Evolutionary conservation across 30 jellyfish, hydroid and myxozoan genomes (phyloP).

Genomic region (Euphysa ruthae): DNA sequence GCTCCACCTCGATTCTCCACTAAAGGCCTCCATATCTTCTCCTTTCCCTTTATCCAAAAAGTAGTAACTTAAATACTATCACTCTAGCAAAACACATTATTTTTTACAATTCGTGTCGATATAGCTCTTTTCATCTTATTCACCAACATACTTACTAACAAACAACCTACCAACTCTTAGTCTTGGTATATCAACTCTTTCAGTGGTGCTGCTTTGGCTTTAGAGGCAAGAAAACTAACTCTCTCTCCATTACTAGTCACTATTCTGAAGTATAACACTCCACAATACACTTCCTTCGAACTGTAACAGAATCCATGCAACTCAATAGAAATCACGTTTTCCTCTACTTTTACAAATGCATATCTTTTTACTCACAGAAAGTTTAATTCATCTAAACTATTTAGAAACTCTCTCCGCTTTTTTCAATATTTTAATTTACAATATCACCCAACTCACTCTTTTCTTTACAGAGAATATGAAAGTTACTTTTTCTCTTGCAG

Average conservation of each 20-base stretch:
- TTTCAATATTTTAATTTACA: neutral
- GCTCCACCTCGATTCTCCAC: neutral
- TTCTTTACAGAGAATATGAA: constrained; percentile 5
- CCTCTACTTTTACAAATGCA: neutral
- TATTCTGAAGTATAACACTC: neutral
- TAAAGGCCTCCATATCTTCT: constrained; percentile 11
- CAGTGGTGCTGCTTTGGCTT: too few species aligned
- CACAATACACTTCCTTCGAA: neutral
- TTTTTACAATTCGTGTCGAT: neutral
- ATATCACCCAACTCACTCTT: neutral
- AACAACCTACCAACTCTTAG: neutral
- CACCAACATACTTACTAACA: neutral
- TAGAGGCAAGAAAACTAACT: neutral
- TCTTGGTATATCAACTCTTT: neutral
- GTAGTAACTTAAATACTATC: constrained; percentile 48
- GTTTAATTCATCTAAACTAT: neutral
- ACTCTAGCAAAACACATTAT: constrained; percentile 32
- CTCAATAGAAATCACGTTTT: neutral
- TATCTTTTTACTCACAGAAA: neutral
- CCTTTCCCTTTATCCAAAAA: constrained; percentile 48
- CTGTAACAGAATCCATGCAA: neutral
- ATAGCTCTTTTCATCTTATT: neutral
- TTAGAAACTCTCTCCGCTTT: constrained; percentile 2
- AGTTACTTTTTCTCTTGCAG: constrained; percentile 7
- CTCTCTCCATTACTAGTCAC: neutral